Base-by-base conservation (phyloP, 2,113 vertebrate species). In the Semicossyphus pulcher region DNA sequence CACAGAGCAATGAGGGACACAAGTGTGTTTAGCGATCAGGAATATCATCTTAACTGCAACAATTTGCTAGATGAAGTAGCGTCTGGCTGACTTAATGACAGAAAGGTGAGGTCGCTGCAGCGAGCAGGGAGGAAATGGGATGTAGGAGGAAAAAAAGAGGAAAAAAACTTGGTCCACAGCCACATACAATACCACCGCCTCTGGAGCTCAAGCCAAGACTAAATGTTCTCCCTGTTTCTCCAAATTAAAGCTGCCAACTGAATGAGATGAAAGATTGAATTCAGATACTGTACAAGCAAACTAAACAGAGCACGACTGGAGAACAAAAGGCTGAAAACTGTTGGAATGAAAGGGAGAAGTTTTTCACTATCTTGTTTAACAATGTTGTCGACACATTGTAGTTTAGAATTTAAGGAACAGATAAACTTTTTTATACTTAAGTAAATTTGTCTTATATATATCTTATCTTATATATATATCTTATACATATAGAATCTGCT, bases 21-120 rank as follows among this genome's bases (percentile, higher is more conserved):
- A 9, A 72, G 54, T 54, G 52, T 45, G 44, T 76, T 83, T 76
- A 54, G 57, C 37, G 63, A 88, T 89, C 78, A 66, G 62, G 64
- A 89, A 85, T 85, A 88, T 90, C 62, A 83, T 91, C 79, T 65
- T 72, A 86, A 89, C 81, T 81, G 4, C 86, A 88, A 67, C 29
- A 65, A 88, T 86, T 89, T 87, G 65, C 81, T 39, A 84, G 83
- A 93, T 92, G 92, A 94, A 93, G 93, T 93, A 91, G 89, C 84
- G 93, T 94, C 92, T 93, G 87, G 90, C 82, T 65, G 72, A 48
- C 54, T 84, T 88, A 86, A 88, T 88, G 81, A 69, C 78, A 72
- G 74, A 89, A 87, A 88, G 88, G 91, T 91, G 81, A 86, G 73
- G 88, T 79, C 60, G 76, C 62, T 29, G 26, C 1, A 15, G 57